Conservation (phyloP, 1,140 invertebrate species). For the Acromyrmex charruanus region DNA sequence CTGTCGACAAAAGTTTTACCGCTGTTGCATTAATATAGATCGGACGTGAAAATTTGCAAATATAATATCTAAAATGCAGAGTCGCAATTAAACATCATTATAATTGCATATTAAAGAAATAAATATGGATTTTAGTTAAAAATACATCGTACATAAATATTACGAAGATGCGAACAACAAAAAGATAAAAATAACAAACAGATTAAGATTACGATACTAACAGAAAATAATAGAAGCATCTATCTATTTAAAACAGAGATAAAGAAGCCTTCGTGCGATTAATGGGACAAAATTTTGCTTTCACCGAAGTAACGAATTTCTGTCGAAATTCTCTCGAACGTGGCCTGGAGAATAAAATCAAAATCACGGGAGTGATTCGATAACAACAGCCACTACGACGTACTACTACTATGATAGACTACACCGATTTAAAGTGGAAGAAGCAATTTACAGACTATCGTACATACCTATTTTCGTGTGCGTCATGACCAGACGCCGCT, state of each 20-base stretch:
- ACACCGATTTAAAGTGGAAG: constrained; percentile 72
- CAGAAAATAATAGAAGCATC: not conserved
- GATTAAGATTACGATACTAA: not conserved
- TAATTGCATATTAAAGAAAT: not conserved
- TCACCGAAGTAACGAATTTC: constrained; percentile 26
- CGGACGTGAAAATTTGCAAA: constrained; percentile 2
- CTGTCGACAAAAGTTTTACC: constrained; percentile 11
- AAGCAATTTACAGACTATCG: constrained; percentile 74
- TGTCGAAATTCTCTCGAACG: not conserved
- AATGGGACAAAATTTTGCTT: constrained; percentile 26
- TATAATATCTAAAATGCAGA: not conserved
- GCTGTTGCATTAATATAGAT: not conserved
- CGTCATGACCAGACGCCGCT: constrained; percentile 67
- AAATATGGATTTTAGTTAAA: not conserved
- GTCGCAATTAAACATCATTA: not conserved
- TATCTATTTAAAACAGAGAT: not conserved
- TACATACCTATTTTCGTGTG: constrained; percentile 68
- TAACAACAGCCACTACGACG: constrained; percentile 41
- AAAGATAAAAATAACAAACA: not conserved
- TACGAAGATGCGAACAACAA: not conserved
- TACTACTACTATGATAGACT: constrained; percentile 20
- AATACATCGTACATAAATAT: not conserved
- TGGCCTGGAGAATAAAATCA: constrained; percentile 41
- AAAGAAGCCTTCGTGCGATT: constrained; percentile 8
- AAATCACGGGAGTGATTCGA: constrained; percentile 44